These are phyloP conservation scores for Agapornis roseicollis DNA, from an alignment of 2,113 vertebrate species.

Conservation along the genomic window DNA sequence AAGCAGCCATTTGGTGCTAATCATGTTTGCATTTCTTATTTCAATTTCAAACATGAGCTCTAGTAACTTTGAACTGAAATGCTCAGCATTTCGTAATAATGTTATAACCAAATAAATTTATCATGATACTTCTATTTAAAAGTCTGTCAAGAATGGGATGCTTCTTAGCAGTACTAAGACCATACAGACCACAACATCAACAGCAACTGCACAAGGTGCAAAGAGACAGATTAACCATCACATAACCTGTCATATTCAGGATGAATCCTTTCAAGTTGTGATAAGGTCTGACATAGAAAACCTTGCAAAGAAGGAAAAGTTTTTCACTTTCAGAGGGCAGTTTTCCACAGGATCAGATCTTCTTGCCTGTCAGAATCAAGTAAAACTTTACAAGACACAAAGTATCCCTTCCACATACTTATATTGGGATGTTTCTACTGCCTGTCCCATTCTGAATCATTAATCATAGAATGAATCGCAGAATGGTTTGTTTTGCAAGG, in stretches of 20 bases:
- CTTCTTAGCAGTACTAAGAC: not conserved
- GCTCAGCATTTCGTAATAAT: not conserved
- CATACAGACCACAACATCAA: not conserved
- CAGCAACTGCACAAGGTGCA: not conserved
- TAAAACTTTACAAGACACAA: not conserved
- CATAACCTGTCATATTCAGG: not conserved
- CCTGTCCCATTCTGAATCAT: not conserved
- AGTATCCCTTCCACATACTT: not conserved
- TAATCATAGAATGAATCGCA: not conserved
- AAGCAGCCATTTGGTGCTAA: not conserved
- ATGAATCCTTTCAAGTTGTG: not conserved
- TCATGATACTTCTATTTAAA: not conserved
- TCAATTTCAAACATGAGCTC: not conserved
- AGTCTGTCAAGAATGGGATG: not conserved
- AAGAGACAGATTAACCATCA: not conserved
- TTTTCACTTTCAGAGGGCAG: not conserved
- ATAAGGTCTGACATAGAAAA: not conserved
- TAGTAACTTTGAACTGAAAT: not conserved
- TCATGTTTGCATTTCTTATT: not conserved
- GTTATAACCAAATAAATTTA: not conserved
- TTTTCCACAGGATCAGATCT: not conserved
- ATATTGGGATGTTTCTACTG: not conserved
- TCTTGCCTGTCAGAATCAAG: not conserved
- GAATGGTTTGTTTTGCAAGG: not conserved
- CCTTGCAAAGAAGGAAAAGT: not conserved